These are phyloP conservation scores for Cromileptes altivelis DNA, from an alignment of 2,113 vertebrate genomes.

Conservation along the genomic window DNA sequence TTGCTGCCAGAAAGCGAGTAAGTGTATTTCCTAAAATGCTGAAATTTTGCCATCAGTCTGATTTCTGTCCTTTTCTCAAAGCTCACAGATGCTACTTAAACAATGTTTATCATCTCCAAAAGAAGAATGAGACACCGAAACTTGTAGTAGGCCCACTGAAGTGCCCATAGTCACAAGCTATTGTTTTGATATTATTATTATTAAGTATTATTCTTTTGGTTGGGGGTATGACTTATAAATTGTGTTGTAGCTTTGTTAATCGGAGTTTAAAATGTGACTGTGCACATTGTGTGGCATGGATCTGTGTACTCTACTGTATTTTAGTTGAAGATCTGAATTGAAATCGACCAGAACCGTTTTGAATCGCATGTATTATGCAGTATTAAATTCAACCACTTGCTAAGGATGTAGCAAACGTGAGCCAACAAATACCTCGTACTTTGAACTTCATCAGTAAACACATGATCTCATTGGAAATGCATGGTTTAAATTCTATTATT, in stretches of 20 bases:
- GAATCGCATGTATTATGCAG: conserved; percentile 83
- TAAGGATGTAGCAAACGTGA: conserved; percentile 83
- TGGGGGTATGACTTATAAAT: conserved; percentile 70
- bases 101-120: conserved; percentile 26
- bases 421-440: conserved; percentile 82
- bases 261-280: conserved; percentile 77
- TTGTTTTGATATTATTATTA: conserved; percentile 38
- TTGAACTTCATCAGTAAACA: conserved; percentile 71
- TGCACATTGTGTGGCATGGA: conserved; percentile 82
- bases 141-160: conserved; percentile 42
- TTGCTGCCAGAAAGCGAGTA: background rate
- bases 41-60: conserved; percentile 3
- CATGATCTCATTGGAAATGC: conserved; percentile 73
- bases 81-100: conserved; percentile 39
- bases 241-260: conserved; percentile 82
- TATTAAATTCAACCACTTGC: conserved; percentile 76
- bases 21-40: conserved; percentile 29
- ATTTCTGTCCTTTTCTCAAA: conserved; percentile 36
- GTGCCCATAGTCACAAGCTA: conserved; percentile 61
- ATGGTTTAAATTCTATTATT: conserved; percentile 78
- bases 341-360: conserved; percentile 60
- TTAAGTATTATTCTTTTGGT: conserved; percentile 42
- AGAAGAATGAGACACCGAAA: conserved; percentile 41
- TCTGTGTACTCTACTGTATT: conserved; percentile 75
- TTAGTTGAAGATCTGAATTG: conserved; percentile 65